phyloP scores from a whole-genome alignment of 2,113 vertebrate genomes.

The Himantopus leucocephalus region DNA sequence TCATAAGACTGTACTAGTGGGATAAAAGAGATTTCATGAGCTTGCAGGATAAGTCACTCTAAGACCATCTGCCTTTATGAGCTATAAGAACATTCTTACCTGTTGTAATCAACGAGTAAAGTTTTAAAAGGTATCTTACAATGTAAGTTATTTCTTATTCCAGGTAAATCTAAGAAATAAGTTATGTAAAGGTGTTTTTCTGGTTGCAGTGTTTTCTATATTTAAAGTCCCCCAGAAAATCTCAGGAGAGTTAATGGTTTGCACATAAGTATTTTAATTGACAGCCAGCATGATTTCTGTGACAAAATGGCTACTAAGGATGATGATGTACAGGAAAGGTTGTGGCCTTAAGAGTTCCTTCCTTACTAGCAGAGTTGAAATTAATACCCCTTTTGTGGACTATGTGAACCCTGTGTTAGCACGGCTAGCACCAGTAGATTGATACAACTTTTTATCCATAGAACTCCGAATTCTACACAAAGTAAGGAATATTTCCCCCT shows the following conservation, averaged over 20 bases:
- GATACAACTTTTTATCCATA: background rate
- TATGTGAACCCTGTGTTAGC: background rate
- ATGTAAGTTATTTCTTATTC: background rate
- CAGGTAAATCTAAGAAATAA: background rate
- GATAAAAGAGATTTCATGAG: background rate
- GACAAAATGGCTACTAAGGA: background rate
- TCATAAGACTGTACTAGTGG: background rate
- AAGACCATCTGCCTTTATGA: background rate
- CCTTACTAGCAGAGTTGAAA: background rate
- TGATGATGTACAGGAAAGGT: background rate
- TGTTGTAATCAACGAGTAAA: background rate
- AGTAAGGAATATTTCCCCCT: background rate
- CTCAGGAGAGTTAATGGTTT: background rate
- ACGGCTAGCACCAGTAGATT: background rate
- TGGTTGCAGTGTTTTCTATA: background rate
- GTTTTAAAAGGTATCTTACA: background rate
- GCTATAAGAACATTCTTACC: background rate
- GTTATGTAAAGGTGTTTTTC: background rate
- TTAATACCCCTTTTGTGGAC: background rate
- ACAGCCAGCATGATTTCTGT: background rate
- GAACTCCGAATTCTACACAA: background rate
- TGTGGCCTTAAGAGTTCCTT: background rate
- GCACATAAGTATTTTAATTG: background rate
- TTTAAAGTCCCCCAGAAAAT: background rate
- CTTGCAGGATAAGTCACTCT: background rate